Evolutionary conservation across 2,888 invertebrate species (phyloP), one percentile per base, ranked within the genome.

Genomic region (Glyphotaelius pellucidus): DNA sequence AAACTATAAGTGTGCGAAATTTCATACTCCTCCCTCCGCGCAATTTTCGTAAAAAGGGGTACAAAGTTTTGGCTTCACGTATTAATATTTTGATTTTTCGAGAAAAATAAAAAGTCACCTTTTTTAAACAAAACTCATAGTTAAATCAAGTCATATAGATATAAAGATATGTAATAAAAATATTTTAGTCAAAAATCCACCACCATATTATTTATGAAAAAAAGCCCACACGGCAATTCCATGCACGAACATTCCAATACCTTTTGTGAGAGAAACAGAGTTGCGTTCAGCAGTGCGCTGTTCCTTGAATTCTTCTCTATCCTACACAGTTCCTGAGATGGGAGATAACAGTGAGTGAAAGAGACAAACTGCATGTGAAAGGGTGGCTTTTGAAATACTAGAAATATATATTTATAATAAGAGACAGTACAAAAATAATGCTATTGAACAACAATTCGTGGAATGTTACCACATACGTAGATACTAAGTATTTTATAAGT

Each of bases 221-320:
- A 38, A 38, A 38, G 38, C 38, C 67, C 67, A 67, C 67, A 9
- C 25, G 67, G 25, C 25, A 25, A 67, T 2, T n/a, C 25, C 67
- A 67, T 67, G 67, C 67, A 52, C 19, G 52, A 52, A 47, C 19
- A 67, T 67, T 67, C 67, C 67, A 79, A 52, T 93, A 97, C 97
- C 97, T 97, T 97, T 95, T 95, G 95, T 85, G 97, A 96, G 95
- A 97, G 96, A 96, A 96, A 97, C 95, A 96, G 95, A 94, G 97
- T 97, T 94, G 97, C 97, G 95, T 96, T 96, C 95, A 96, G 96
- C 95, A 97, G 96, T 94, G 96, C 96, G 96, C 97, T 97, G 95
- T 96, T 96, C 95, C 96, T 96, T 94, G 96, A 96, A 95, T 96
- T 95, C 95, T 96, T 96, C 94, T 96, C 95, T 95, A 96, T 95